Percentiles rank a stretch among this genome's conserved stretches.
Conservation (phyloP, 2,113 vertebrate genomes). For the Lates calcarifer region DNA sequence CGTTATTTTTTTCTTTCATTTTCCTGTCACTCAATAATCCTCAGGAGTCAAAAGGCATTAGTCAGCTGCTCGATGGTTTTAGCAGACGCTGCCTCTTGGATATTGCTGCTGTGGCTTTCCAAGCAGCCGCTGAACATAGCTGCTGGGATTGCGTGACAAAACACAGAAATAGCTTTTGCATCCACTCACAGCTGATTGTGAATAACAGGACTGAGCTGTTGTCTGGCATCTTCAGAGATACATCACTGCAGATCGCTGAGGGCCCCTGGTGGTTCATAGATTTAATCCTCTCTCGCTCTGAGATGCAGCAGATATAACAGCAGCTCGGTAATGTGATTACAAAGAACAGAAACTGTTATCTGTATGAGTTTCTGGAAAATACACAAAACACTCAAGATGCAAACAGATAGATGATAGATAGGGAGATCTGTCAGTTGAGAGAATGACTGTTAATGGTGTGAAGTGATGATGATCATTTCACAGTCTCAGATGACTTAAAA, state of each 20-base stretch:
- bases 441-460: neutral
- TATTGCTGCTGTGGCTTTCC: conserved; percentile 5
- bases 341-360: neutral
- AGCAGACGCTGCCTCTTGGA: conserved; percentile 24
- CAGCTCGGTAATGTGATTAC: conserved; percentile 8
- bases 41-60: conserved; percentile 50
- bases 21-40: conserved; percentile 45
- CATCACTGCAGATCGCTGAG: conserved; percentile 42
- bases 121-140: conserved; percentile 38
- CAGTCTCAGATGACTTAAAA: neutral
- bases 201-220: conserved; percentile 43
- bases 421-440: neutral
- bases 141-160: conserved; percentile 66
- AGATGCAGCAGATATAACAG: conserved; percentile 1
- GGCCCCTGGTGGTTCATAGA: conserved; percentile 57
- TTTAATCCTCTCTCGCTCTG: conserved; percentile 8
- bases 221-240: neutral
- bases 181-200: conserved; percentile 58
- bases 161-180: conserved; percentile 60
- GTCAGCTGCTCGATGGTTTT: conserved; percentile 25
- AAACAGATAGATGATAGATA: neutral
- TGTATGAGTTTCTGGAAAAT: neutral
- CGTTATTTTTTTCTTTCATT: conserved; percentile 16
- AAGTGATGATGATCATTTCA: neutral
- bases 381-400: neutral